phyloP scores from a whole-genome alignment of 2,113 vertebrate species.

The Ancistrus triradiatus region DNA sequence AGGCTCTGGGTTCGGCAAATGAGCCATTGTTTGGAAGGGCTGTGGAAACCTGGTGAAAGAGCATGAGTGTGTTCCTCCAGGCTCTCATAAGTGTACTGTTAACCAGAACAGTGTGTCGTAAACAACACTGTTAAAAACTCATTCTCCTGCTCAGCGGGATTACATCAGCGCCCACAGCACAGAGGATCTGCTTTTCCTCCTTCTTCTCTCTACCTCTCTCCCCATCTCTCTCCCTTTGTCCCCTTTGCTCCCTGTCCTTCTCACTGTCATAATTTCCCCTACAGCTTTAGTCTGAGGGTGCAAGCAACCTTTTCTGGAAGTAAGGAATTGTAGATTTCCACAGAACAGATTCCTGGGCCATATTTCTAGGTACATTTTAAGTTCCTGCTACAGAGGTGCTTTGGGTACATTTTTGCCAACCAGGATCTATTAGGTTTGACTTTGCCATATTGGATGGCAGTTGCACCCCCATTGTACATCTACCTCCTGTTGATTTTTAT shows the following conservation, averaged over 20 bases:
- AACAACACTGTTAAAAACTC: constrained; percentile 34
- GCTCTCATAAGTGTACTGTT: constrained; percentile 19
- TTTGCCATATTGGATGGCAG: no score
- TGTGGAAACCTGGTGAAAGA: constrained; percentile 24
- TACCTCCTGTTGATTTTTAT: no score
- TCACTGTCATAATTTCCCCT: no score
- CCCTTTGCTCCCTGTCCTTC: not conserved
- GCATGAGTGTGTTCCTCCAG: constrained; percentile 10
- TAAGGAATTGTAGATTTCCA: no score
- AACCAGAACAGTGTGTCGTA: constrained; percentile 16
- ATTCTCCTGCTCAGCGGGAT: constrained; percentile 24
- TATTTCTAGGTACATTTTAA: no score
- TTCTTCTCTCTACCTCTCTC: not conserved
- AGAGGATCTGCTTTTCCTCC: constrained; percentile 4
- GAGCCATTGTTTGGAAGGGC: constrained; percentile 20
- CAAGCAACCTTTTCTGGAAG: no score
- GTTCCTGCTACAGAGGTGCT: no score
- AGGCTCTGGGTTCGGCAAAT: constrained; percentile 12
- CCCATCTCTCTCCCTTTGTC: not conserved
- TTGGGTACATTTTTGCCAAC: no score
- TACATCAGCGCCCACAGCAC: constrained; percentile 17
- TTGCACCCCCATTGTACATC: no score
- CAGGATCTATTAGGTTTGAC: no score
- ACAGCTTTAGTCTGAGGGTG: no score
- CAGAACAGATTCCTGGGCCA: no score